These are phyloP conservation scores for Lydus trimaculatus DNA, from an alignment of 2,888 invertebrate genomes.

Conservation along the genomic window DNA sequence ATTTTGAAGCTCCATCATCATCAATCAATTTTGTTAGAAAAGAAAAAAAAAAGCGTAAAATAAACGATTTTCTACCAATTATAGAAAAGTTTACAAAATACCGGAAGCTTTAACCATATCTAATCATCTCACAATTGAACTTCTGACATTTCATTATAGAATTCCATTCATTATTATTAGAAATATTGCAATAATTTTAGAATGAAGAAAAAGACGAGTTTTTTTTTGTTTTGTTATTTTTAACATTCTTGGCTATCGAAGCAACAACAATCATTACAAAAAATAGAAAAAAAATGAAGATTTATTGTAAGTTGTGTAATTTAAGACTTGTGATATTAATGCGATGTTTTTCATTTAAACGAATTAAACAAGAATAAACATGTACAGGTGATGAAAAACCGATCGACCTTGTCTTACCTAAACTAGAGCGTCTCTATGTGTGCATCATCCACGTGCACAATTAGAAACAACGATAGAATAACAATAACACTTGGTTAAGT, in stretches of 20 bases:
- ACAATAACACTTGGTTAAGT: too few relatives aligned
- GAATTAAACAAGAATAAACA: neutral
- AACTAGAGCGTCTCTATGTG: conserved; percentile 36
- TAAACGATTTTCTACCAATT: neutral
- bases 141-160: neutral
- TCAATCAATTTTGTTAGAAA: conserved; percentile 3
- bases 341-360: neutral
- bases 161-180: neutral
- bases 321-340: neutral
- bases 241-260: too few relatives aligned
- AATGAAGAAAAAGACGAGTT: neutral
- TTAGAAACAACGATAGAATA: too few relatives aligned
- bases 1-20: neutral
- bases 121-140: neutral
- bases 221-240: too few relatives aligned
- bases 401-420: conserved; percentile 37
- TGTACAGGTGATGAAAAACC: conserved; percentile 25
- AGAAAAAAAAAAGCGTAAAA: neutral
- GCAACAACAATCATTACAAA: too few relatives aligned
- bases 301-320: neutral
- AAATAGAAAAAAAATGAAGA: neutral
- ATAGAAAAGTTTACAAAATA: neutral
- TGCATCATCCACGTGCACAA: conserved; percentile 26
- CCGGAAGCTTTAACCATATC: neutral
- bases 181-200: neutral